Percentiles rank a stretch among this genome's conserved stretches.
These are phyloP conservation scores for Limnephilus auricula DNA, from an alignment of 2,888 invertebrate species.

Conservation along the genomic window DNA sequence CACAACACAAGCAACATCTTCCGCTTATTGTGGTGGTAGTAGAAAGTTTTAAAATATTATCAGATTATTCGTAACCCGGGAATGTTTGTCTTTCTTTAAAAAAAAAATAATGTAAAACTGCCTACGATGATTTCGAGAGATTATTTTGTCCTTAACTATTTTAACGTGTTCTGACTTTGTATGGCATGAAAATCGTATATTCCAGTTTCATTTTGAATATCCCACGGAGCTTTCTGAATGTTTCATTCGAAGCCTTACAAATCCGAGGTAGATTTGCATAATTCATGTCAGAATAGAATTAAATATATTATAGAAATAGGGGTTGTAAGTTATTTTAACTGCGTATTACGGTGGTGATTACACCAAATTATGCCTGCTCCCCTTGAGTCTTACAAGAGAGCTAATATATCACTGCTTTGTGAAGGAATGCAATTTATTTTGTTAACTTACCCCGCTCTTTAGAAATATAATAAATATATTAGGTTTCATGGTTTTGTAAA, in stretches of 20 bases:
- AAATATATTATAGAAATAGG: not conserved
- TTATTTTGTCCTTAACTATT: not conserved
- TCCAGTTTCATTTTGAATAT: not conserved
- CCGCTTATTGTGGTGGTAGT: no score
- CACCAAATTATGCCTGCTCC: not conserved
- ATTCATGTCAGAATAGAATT: not conserved
- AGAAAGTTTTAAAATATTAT: no score
- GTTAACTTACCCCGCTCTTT: not conserved
- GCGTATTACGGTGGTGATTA: not conserved
- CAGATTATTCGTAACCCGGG: no score
- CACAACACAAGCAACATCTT: no score
- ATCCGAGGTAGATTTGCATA: not conserved
- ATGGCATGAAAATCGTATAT: not conserved
- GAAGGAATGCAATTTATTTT: not conserved
- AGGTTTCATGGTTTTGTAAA: not conserved
- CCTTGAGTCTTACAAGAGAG: not conserved
- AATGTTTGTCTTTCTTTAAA: no score
- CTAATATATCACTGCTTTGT: not conserved
- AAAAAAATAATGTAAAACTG: no score
- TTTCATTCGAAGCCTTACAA: conserved; percentile 2
- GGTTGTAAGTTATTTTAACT: not conserved
- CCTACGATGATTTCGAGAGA: not conserved
- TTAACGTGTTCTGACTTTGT: not conserved
- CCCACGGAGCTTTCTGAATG: not conserved
- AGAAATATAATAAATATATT: no score